Conservation (phyloP, 2,113 vertebrate genomes). For the Alces alces region DNA sequence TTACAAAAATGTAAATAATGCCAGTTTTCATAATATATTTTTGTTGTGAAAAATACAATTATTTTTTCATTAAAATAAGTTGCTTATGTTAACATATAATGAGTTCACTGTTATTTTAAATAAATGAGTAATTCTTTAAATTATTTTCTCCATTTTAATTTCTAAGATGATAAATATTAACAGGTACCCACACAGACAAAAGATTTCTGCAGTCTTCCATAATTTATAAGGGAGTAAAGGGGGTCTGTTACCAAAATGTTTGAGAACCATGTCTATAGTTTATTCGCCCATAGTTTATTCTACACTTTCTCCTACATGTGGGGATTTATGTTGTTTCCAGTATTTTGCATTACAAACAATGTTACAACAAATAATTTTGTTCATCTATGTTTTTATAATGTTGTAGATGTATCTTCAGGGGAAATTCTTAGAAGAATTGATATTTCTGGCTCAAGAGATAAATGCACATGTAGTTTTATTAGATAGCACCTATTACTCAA, state of each 20-base stretch:
- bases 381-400: background rate
- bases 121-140: conserved; percentile 1
- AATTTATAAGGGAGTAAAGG: background rate
- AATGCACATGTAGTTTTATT: background rate
- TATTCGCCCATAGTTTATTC: background rate
- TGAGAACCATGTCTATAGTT: background rate
- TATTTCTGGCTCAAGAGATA: background rate
- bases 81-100: background rate
- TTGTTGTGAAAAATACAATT: background rate
- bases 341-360: background rate
- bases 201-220: background rate
- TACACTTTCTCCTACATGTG: background rate
- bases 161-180: background rate
- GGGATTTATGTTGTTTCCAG: background rate
- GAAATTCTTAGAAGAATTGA: background rate
- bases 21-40: background rate
- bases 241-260: background rate
- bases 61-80: conserved; percentile 8
- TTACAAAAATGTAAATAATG: background rate
- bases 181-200: background rate
- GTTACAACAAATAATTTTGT: background rate
- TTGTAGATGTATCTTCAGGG: background rate
- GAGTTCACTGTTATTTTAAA: conserved; percentile 10
- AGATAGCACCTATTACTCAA: background rate
- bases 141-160: conserved; percentile 34